phyloP scores from a whole-genome alignment of 2,888 invertebrate genomes.

The Eumacrocentrus americanus region DNA sequence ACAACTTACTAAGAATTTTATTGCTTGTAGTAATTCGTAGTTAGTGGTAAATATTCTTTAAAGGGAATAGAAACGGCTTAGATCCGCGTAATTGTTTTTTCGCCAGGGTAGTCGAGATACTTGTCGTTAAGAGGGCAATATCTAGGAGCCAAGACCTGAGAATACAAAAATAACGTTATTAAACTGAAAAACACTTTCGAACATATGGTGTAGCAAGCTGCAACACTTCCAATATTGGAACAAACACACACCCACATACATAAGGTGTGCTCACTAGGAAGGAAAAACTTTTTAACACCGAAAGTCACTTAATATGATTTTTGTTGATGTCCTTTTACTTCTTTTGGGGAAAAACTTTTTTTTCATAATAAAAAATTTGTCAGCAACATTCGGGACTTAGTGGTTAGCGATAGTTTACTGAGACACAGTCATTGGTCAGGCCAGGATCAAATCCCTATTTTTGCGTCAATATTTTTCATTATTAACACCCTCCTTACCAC shows the following conservation, averaged over 20 bases:
- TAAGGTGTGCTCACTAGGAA: neutral
- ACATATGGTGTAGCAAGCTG: slow-evolving; percentile 11
- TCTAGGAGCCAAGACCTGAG: slow-evolving; percentile 7
- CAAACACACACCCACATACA: neutral
- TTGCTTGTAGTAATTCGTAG: no score
- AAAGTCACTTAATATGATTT: neutral
- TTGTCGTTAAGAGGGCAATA: neutral
- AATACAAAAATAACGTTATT: slow-evolving; percentile 21
- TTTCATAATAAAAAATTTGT: no score
- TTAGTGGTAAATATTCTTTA: neutral
- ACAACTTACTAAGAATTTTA: no score
- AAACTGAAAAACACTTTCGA: slow-evolving; percentile 21
- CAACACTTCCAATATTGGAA: neutral
- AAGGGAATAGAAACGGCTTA: no score
- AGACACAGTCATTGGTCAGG: no score
- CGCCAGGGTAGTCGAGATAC: neutral
- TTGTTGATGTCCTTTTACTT: no score
- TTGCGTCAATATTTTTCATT: neutral
- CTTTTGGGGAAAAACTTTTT: no score
- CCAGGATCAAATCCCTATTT: neutral
- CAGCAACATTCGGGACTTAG: no score
- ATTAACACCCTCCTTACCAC: no score
- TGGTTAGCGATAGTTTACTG: no score
- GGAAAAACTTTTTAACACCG: neutral
- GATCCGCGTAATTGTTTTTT: neutral